Base-by-base conservation (phyloP, 2,888 invertebrate species). In the Erebia palarica region DNA sequence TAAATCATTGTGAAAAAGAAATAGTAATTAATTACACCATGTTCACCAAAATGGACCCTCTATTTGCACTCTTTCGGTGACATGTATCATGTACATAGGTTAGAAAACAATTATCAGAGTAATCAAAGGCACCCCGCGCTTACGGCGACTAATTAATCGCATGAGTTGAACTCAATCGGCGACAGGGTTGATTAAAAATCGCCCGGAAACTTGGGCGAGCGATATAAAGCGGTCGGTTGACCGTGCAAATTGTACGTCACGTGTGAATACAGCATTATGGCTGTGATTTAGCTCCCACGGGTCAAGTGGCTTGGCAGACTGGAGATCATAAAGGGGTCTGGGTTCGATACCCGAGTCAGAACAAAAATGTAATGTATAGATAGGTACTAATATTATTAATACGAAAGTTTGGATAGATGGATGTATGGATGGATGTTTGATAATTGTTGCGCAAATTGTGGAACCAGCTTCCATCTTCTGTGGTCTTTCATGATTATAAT, bases 181-280 rank as follows among this genome's bases (percentile, higher is more conserved):
- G 79, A 74, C 84, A 84, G 84, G 84, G 85, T 88, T 90, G 86
- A 89, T 91, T 91, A 91, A 91, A 92, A 92, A 91, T 91, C 83
- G 85, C 72, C 85, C 87, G 90, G 87, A 90, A 87, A 81, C 80
- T 81, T 59, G 69, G 69, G 69, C 63, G 63, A 21, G 65, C 57
- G 51, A 53, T 57, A 77, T 76, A 79, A 81, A 81, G 82, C 76
- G 81, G 71, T 78, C 82, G 81, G 77, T 78, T 88, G 87, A 87
- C 88, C 88, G 83, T 81, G 76, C 73, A 84, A 87, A 89, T 87
- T 84, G 80, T 49, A 16, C 49, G 59, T 67, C 67, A 67, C 59
- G 67, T 67, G 67, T 59, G 66, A 66, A 47, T 63, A 49, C 47
- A 21, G 63, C 63, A 47, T 63, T 47, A 49, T 47, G 13, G 13